Base-by-base conservation (phyloP, 2,113 vertebrate genomes). In the Uropsilus gracilis region DNA sequence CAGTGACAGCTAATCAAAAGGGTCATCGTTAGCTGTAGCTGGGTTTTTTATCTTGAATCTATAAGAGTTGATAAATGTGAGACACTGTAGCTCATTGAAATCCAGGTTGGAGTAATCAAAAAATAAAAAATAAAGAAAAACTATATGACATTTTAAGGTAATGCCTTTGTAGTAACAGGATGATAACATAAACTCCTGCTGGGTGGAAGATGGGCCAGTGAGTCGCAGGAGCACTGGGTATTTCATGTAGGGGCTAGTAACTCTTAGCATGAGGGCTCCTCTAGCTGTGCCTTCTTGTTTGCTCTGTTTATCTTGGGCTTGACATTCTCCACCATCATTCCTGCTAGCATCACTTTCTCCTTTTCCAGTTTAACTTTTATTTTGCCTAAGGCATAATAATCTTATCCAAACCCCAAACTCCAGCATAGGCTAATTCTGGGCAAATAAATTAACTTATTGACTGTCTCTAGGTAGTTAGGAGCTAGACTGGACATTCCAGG, bases 11-110 rank as follows among this genome's bases (percentile, higher is more conserved):
- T 82, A 50, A 50, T 42, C 69, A 66, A 91, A 82, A 91, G 89
- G 69, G 53, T 30, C 30, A 39, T 20, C 81, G 84, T 86, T 59
- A 46, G 39, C 11, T n/a, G 32, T 42, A 50, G 68, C 39, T 44
- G 55, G 91, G 28, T 89, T 77, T 95, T 94, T 95, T 92, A 77
- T 73, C 59, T 95, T 46, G 86, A 80, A 69, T 91, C 94, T 53
- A 64, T 92, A 89, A 86, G 89, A 96, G 89, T 94, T 96, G 80
- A 93, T 93, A 96, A 96, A 95, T 64, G 57, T 34, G 93, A 63
- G 84, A 91, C 90, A 89, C 57, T 26, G 88, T 46, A 86, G 44
- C 87, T 95, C 44, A 75, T 89, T 22, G 22, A 86, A 77, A 95
- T 37, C 48, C 73, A 68, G 20, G 44, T 73, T 82, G 82, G 86